Percentiles rank a stretch among this genome's conserved stretches.
These are phyloP conservation scores for Salvelinus namaycush DNA, from an alignment of 2,113 vertebrate genomes.

Conservation along the genomic window DNA sequence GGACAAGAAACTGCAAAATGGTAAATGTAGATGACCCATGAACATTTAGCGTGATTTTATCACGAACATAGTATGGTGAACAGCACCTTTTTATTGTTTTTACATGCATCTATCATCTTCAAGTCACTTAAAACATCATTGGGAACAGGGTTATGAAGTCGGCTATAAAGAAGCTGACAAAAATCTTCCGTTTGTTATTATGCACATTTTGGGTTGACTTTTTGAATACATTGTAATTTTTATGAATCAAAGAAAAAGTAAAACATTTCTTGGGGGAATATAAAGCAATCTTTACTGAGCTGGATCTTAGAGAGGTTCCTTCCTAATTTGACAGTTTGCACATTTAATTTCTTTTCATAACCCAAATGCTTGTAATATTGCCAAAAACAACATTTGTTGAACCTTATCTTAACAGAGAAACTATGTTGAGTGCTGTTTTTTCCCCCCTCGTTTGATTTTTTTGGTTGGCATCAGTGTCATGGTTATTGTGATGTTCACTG, in stretches of 20 bases:
- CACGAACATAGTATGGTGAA: constrained; percentile 30
- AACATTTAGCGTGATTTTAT: constrained; percentile 24
- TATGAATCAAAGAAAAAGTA: constrained; percentile 82
- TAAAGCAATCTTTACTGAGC: constrained; percentile 81
- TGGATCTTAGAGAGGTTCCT: constrained; percentile 82
- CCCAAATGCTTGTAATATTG: constrained; percentile 82
- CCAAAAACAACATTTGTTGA: constrained; percentile 79
- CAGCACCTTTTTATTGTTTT: constrained; percentile 54
- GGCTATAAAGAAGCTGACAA: constrained; percentile 79
- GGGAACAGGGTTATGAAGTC: constrained; percentile 94
- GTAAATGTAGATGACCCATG: constrained; percentile 18
- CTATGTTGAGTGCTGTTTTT: constrained; percentile 11
- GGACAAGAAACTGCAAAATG: constrained; percentile 9
- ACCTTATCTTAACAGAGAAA: constrained; percentile 20
- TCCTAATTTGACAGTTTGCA: constrained; percentile 79
- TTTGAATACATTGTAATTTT: constrained; percentile 71
- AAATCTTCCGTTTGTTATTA: constrained; percentile 87
- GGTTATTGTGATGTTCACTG: constrained; percentile 44
- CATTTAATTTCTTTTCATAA: constrained; percentile 76
- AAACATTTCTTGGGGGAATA: constrained; percentile 80
- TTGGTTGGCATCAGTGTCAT: constrained; percentile 37
- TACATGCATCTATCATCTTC: constrained; percentile 34
- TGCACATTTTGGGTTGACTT: constrained; percentile 81
- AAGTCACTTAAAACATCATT: constrained; percentile 63
- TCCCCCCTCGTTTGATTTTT: constrained; percentile 25